phyloP scores from a whole-genome alignment of 2,888 invertebrate species.

The Matsumyia berberina region DNA sequence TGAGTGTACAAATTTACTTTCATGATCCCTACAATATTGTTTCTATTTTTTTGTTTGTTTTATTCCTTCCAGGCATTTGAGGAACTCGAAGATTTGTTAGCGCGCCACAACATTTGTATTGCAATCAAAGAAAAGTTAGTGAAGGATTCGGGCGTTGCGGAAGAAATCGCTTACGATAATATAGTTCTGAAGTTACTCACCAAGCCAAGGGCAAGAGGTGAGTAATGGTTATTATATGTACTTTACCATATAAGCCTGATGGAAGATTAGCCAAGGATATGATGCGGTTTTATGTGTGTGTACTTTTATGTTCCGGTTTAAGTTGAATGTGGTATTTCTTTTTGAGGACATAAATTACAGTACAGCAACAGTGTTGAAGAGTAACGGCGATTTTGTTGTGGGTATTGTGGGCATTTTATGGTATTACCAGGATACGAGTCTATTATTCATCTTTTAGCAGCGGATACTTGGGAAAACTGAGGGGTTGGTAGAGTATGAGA shows the following conservation, averaged over 20 bases:
- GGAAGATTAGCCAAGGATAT: neutral
- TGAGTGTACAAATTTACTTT: constrained; percentile 35
- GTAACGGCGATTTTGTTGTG: too few relatives aligned
- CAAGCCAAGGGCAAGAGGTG: constrained; percentile 95
- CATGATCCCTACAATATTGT: constrained; percentile 15
- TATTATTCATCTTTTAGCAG: too few relatives aligned
- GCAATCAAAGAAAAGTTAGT: constrained; percentile 97
- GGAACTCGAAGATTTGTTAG: constrained; percentile 94
- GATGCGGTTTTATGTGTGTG: neutral
- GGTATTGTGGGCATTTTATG: too few relatives aligned
- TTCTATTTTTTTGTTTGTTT: neutral
- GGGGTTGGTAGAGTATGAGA: too few relatives aligned
- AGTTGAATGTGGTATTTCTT: too few relatives aligned
- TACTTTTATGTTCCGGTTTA: too few relatives aligned
- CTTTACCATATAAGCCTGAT: constrained; percentile 14
- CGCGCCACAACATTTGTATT: constrained; percentile 94
- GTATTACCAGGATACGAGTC: too few relatives aligned
- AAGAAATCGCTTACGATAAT: constrained; percentile 93
- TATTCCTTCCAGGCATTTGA: constrained; percentile 91
- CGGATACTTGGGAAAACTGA: too few relatives aligned
- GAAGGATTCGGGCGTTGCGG: constrained; percentile 97
- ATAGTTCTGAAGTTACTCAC: constrained; percentile 94
- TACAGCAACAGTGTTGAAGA: too few relatives aligned
- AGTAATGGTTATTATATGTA: constrained; percentile 79
- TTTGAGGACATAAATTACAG: too few relatives aligned